A percentile compares a stretch with the other conserved stretches of the same genome.
Conservation (phyloP, 1,140 invertebrate species). For the Leptinotarsa defecta region DNA sequence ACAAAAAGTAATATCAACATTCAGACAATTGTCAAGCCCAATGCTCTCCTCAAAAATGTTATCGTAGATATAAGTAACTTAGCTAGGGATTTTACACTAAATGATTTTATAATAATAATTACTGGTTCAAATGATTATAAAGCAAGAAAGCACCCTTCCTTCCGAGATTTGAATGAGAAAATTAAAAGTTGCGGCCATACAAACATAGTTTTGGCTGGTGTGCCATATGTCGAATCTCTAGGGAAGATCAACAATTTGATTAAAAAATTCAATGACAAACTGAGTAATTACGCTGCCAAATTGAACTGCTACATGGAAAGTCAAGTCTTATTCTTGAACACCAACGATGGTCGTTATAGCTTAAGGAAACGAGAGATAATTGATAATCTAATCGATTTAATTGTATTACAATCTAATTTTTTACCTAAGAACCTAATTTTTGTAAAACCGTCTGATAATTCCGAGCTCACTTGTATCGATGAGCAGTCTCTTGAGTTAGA, state of each 20-base stretch:
- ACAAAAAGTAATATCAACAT: not conserved
- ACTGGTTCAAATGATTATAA: not conserved
- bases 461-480: not conserved
- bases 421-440: not conserved
- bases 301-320: too few species aligned
- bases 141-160: not conserved
- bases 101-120: not conserved
- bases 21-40: not conserved
- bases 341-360: not conserved
- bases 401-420: not conserved
- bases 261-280: too few species aligned
- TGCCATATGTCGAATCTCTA: not conserved
- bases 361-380: not conserved
- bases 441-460: not conserved
- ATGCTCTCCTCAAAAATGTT: not conserved
- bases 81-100: slow-evolving; percentile 1
- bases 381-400: not conserved
- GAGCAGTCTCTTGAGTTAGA: not conserved
- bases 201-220: not conserved
- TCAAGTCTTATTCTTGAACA: not conserved
- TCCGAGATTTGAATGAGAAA: not conserved
- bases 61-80: not conserved
- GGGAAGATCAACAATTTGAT: not conserved
- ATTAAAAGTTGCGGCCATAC: not conserved
- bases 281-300: too few species aligned